phyloP scores from a whole-genome alignment of 2,888 invertebrate genomes.

The Chymomyza fuscimana region DNA sequence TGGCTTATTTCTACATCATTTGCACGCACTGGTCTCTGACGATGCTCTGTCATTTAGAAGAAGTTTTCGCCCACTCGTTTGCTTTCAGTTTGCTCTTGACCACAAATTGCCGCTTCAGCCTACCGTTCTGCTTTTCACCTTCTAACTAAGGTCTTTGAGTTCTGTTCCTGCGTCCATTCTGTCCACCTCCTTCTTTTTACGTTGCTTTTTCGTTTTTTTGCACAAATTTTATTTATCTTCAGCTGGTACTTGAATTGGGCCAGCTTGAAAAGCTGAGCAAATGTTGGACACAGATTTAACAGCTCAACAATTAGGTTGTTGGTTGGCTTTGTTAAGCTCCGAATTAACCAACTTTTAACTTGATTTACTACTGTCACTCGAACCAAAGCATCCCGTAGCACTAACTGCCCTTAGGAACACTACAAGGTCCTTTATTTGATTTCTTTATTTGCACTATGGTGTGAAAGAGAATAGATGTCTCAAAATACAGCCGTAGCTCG shows the following conservation, averaged over 20 bases:
- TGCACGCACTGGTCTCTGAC: conserved; percentile 49
- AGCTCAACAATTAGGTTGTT: conserved; percentile 61
- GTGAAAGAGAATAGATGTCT: no score
- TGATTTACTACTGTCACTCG: conserved; percentile 30
- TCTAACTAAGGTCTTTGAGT: conserved; percentile 49
- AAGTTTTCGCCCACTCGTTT: conserved; percentile 26
- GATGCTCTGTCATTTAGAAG: conserved; percentile 38
- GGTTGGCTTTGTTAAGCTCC: conserved; percentile 17
- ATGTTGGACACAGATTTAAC: conserved; percentile 34
- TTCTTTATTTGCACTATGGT: neutral
- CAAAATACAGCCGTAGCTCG: no score
- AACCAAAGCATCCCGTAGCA: neutral
- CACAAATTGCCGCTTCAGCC: conserved; percentile 64
- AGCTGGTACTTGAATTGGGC: conserved; percentile 37
- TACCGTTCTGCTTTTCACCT: conserved; percentile 61
- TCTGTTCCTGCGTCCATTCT: conserved; percentile 25
- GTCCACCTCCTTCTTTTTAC: neutral
- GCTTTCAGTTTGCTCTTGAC: conserved; percentile 56
- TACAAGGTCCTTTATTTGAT: conserved; percentile 11
- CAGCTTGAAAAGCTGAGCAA: neutral
- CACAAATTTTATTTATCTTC: conserved; percentile 45
- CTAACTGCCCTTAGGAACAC: neutral
- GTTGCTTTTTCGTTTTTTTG: neutral
- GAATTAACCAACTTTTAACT: conserved; percentile 34
- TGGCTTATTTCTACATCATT: conserved; percentile 70